These are phyloP conservation scores for Notiomystis cincta DNA, from an alignment of 2,113 vertebrate species.

Conservation along the genomic window DNA sequence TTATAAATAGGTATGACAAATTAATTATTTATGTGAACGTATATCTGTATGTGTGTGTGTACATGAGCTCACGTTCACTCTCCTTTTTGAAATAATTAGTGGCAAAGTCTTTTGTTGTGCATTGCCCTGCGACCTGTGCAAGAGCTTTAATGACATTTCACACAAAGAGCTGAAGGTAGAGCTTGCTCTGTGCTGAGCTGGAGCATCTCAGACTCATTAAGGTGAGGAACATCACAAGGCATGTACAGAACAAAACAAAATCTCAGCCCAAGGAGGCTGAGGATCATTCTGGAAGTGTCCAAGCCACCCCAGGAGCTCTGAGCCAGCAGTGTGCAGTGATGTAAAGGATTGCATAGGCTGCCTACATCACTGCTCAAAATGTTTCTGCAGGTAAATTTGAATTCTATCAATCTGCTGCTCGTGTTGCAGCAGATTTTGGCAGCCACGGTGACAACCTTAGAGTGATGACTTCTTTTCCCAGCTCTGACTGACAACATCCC, in stretches of 20 bases:
- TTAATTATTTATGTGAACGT: slow-evolving; percentile 69
- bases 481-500: background rate
- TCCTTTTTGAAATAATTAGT: slow-evolving; percentile 59
- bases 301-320: background rate
- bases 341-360: background rate
- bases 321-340: fast-evolving
- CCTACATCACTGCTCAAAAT: background rate
- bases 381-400: background rate
- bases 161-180: slow-evolving; percentile 5
- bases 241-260: background rate
- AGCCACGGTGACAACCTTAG: background rate
- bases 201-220: background rate
- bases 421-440: background rate
- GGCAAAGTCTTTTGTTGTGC: background rate
- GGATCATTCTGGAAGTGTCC: background rate
- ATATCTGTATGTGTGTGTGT: background rate
- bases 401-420: background rate
- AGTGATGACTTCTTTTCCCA: background rate
- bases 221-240: background rate
- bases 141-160: slow-evolving; percentile 33
- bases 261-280: background rate
- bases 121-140: slow-evolving; percentile 39
- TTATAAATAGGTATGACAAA: slow-evolving; percentile 74
- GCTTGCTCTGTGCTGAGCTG: background rate
- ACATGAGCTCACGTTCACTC: background rate